Base-by-base conservation (phyloP, 1,140 invertebrate species). In the Phthorimaea operculella region DNA sequence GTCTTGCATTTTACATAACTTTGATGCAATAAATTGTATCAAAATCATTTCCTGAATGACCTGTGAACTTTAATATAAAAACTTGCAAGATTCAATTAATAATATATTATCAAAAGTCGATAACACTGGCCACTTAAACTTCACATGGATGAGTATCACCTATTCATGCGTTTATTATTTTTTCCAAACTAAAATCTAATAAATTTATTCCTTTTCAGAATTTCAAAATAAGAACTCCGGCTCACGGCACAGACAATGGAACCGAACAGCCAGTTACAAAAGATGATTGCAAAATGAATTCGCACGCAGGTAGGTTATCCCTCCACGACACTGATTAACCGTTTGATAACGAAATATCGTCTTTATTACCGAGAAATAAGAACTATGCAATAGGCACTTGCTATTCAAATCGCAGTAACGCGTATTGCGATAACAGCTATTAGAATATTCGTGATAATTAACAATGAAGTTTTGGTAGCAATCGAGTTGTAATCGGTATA, bases 181-280 rank as follows among this genome's bases (percentile, higher is more conserved):
- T n/a, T n/a, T n/a, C n/a, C n/a, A n/a, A n/a, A n/a, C n/a, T n/a
- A n/a, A n/a, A n/a, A n/a, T n/a, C n/a, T n/a, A n/a, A n/a, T n/a
- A n/a, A n/a, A 28, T 28, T 28, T 28, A 28, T 28, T 28, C 21
- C 21, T 2, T 28, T 28, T 28, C 21, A 4, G n/a, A 4, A 39
- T 39, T 71, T 69, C 66, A 65, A 68, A 71, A 71, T 68, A 60
- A 51, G 62, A 69, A 62, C 66, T 51, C 34, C 61, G 6, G 51
- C 54, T 55, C 57, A 65, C 61, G 12, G 51, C 49, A 53, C 55
- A 65, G 60, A 69, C 59, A 69, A 66, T 66, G 49, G 59, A 55
- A 58, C 45, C 68, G 65, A 69, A 67, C 66, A 63, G 57, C 60
- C 63, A 51, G 56, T 72, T 72, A 62, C 70, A 64, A 65, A 54